Evolutionary conservation across 2,113 vertebrate species (phyloP), one percentile per base, ranked within the genome.

Genomic region (Tinamus guttatus): DNA sequence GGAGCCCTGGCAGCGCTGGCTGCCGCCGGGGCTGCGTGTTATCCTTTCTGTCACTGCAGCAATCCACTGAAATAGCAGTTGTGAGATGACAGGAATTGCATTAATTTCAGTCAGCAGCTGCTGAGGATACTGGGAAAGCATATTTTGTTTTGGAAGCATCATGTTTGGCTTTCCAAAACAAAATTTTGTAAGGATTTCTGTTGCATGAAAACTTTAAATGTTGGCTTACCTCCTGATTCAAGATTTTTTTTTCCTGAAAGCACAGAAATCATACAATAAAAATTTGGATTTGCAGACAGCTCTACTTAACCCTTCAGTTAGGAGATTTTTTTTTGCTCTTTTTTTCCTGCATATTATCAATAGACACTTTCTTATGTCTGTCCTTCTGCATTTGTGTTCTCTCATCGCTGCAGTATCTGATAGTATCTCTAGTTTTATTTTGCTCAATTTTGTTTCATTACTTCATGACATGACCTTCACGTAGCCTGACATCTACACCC

Each of bases 151-250:
- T 71, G 84, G 47, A 69, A 87, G 78, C 77, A 69, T 95, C 83
- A 40, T 62, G 51, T 90, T 90, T 95, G 89, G 88, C 64, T 96
- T 96, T 95, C 86, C 86, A 93, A 90, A 94, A 93, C 90, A 95
- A 93, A 89, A 85, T 87, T 93, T 84, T 92, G 58, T 24, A 59
- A 89, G 84, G 38, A 58, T 89, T 94, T 84, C 74, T 94, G 13
- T 91, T 94, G 60, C 67, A 41, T 89, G 40, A 87, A 95, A 92
- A 68, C 47, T 75, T 95, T 20, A 73, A 67, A 81, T 89, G 34
- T 87, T 94, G 83, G 77, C 82, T 93, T 96, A 47, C 28, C 41
- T 94, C 77, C 86, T 64, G 3, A 81, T 68, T 79, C 8, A 75
- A 81, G 38, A 24, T 63, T 36, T 40, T 49, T 49, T 89, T 83